These are phyloP conservation scores for Artemia franciscana DNA, from an alignment of 1,140 invertebrate genomes.

Conservation along the genomic window DNA sequence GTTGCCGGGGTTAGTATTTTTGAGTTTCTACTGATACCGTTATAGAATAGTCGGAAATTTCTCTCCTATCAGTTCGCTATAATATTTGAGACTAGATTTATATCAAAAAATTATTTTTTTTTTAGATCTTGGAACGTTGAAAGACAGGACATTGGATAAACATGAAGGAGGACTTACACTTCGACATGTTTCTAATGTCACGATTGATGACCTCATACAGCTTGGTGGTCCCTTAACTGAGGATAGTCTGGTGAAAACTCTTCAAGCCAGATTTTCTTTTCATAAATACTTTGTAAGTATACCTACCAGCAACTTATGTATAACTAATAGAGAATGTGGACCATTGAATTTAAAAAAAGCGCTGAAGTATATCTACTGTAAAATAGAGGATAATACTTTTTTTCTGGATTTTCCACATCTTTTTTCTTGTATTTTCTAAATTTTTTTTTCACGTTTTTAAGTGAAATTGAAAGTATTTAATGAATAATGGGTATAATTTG, in stretches of 20 bases:
- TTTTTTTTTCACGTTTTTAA: constrained; percentile 4
- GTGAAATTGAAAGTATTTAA: no score
- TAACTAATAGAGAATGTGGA: not conserved
- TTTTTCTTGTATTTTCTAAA: not conserved
- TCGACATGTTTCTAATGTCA: constrained; percentile 13
- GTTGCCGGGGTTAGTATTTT: no score
- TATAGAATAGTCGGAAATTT: no score
- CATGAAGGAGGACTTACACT: constrained; percentile 2
- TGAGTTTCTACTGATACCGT: no score
- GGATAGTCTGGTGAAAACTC: constrained; percentile 67
- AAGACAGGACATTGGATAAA: not conserved
- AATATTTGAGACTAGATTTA: no score
- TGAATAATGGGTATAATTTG: no score
- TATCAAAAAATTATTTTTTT: not conserved
- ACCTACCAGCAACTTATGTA: not conserved
- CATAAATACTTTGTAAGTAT: constrained; percentile 65
- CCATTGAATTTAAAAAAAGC: not conserved
- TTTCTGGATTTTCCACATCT: no score
- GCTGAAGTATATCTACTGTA: not conserved
- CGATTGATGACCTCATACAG: constrained; percentile 71
- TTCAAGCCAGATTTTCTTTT: constrained; percentile 62
- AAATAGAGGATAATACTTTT: no score
- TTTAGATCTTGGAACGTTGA: not conserved
- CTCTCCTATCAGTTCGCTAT: no score
- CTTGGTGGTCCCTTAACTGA: constrained; percentile 72